Evolutionary conservation across 2,797 vertebrate species (phyloP), one percentile per base, ranked within the genome.

Genomic region (Pseudochromis fuscus): DNA sequence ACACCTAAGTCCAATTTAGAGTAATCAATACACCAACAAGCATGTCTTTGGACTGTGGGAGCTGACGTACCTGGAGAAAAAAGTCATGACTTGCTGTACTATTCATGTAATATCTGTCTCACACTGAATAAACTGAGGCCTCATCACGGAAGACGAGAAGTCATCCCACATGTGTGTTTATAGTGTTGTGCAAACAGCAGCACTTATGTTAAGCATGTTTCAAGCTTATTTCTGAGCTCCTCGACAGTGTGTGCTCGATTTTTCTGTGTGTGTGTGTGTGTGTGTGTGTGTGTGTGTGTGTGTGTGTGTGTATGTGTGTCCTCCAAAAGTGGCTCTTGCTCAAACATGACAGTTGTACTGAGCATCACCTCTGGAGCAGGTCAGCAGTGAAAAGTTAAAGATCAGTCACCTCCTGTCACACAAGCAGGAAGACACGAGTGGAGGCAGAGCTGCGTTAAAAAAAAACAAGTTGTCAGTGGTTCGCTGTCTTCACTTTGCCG

Each of bases 201-300:
- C 58, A 27, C 9, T 67, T 49, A 66, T 63, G 48, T 60, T 64
- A 61, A 16, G 23, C 66, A 63, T 9, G 40, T 65, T 71, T 24
- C 16, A 21, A 48, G 55, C 68, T 28, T 46, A 46, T 58, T 79
- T 87, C 73, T 75, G 46, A 81, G 67, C 73, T 67, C 67, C 66
- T 58, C n/a, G 9, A 48, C 44, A 42, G 35, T 89, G 87, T 28
- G 38, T 49, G 56, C 21, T 53, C 33, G 25, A 30, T 61, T 51
- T 57, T 62, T 9, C 12, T 8, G 8, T 11, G 3, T 62, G 52
- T 57, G 31, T 37, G n/a, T 31, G 16, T 62, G 56, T 30, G 50
- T 58, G 9, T 55, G 30, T 61, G 35, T 89, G 87, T 28, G 38
- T 49, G 56, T n/a, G n/a, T n/a, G n/a, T n/a, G n/a, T 61, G 55